Evolutionary conservation across 2,113 vertebrate species (phyloP), one percentile per base, ranked within the genome.

Genomic region (Abramis brama): DNA sequence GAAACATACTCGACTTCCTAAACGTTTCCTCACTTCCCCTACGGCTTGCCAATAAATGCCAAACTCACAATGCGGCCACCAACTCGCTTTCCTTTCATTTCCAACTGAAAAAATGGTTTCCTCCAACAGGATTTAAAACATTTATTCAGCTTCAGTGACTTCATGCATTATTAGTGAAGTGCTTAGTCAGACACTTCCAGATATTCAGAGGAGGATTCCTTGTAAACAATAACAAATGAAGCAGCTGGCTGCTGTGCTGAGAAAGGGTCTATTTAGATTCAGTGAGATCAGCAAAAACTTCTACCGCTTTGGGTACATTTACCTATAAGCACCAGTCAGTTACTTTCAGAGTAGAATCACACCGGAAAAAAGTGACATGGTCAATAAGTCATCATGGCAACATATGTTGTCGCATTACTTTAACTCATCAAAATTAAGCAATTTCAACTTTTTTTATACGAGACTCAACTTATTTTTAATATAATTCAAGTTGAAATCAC

Each of bases 1-100:
- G 66, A 84, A 2, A 33, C 60, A 78, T 47, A 66, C 82, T 90
- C 75, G 86, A 88, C 90, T 93, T 93, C 90, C 93, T 89, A 89
- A 88, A 91, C 64, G 47, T 82, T 39, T 81, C 43, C 77, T n/a
- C 12, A 39, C 74, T 87, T 89, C 90, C 78, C 87, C 19, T 21
- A 33, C 12, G 68, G 62, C 87, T 85, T 79, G 76, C 86, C 87
- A 91, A 91, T 83, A 90, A 88, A 90, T 59, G 52, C 85, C 52
- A 84, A 43, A 21, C 12, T 77, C 33, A 89, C 71, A 50, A 71
- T 43, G 59, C 74, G 60, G 80, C 85, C 80, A 87, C 45, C 39
- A n/a, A 50, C 70, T 57, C 77, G 50, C 33, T 62, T 84, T 85
- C 59, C 60, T 36, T 30, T 68, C 6, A 59, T 78, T 76, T 76